Evolutionary conservation across 2,888 invertebrate genomes (phyloP), one percentile per base, ranked within the genome.

Genomic region (Piscicola geometra): DNA sequence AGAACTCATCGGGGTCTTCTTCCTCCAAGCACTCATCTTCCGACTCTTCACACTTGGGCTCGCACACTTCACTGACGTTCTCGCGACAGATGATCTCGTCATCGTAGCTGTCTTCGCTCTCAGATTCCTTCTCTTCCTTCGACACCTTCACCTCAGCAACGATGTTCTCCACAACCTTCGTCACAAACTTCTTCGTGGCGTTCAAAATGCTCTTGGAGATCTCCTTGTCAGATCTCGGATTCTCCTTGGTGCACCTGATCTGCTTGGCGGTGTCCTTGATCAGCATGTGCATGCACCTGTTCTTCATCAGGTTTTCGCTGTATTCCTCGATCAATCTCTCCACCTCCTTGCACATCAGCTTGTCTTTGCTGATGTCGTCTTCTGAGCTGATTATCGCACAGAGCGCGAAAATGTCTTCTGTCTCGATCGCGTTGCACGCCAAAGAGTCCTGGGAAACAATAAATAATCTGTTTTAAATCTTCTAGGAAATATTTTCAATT

Each of bases 171-270:
- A 73, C 33, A 21, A 73, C 64, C 56, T 73, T 73, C 15, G 73
- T n/a, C 5, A 73, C 36, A 30, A 73, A 73, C 28, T 64, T 73
- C 35, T 35, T 73, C 21, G 73, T 33, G 15, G 73, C 73, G 32
- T 35, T 36, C 35, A 30, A 35, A 35, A 73, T 3, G 41, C 56
- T 52, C 33, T 73, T 73, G 12, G 60, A 35, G n/a, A 73, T 64
- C 64, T 73, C 73, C n/a, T 64, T 35, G 15, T 73, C 73, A 32
- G 73, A 60, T 60, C 52, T 64, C 5, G 73, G 64, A 33, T 32
- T 73, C 9, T 73, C 73, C 33, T 64, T 73, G n/a, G 73, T 60
- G 64, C 73, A 73, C 52, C 35, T 73, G n/a, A 73, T 73, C 33
- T 73, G 47, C 56, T 52, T 60, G 73, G 33, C 60, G 1, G 73